Base-by-base conservation (phyloP, 2,113 vertebrate genomes). In the Microtus ochrogaster region DNA sequence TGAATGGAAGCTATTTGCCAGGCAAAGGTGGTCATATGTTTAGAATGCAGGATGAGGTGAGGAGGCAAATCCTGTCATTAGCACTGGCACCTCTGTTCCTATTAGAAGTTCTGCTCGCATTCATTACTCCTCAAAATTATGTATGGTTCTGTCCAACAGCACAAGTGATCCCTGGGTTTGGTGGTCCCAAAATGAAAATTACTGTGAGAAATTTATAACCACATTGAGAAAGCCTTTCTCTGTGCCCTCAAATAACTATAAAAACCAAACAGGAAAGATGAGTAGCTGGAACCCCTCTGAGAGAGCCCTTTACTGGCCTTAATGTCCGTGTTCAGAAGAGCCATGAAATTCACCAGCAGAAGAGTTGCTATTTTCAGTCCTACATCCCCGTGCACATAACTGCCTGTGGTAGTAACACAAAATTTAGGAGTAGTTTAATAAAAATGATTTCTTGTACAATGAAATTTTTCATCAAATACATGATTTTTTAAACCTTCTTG, bases 381-480 rank as follows among this genome's bases (percentile, higher is more conserved):
- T 85, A 52, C 3, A 68, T 90, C 61, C 36, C 49, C 33, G 14
- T 26, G 14, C 16, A n/a, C 3, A 8, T 77, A 85, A 66, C n/a
- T 84, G 36, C 66, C 33, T 92, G 94, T 90, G 22, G 13, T 86
- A 65, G 82, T 70, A 72, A 89, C 61, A 84, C 17, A 89, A 81
- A 70, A 81, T 92, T 58, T 74, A 47, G 55, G 41, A 84, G 39
- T 74, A 21, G n/a, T 41, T 85, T 85, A 55, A 39, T 22, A 74
- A 73, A 90, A 92, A 79, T n/a, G 22, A 70, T 81, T 73, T 90
- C 74, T 86, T 41, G 19, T 82, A 49, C 36, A 47, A 85, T 85
- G 39, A 82, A 86, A 41, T 2, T 24, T 82, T 87, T 68, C 74
- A 55, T 95, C 55, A 61, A 81, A 92, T 12, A 65, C 16, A 72